phyloP scores from a whole-genome alignment of 2,888 invertebrate species.

The Geotrupes spiniger region DNA sequence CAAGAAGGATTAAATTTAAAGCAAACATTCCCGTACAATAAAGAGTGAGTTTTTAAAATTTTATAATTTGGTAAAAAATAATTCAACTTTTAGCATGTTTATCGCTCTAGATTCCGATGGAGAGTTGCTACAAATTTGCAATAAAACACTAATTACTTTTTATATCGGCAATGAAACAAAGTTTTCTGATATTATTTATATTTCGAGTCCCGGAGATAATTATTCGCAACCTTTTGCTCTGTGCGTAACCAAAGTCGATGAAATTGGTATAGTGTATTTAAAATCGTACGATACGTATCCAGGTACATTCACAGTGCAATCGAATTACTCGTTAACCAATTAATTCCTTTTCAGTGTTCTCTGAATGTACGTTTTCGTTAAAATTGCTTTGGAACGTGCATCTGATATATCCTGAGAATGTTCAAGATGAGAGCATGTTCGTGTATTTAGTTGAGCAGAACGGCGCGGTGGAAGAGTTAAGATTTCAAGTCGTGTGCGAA shows the following conservation, averaged over 20 bases:
- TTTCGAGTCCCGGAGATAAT: constrained; percentile 1
- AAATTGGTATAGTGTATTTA: too few relatives aligned
- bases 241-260: too few relatives aligned
- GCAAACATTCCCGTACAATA: constrained; percentile 19
- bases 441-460: constrained; percentile 32
- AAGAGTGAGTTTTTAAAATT: constrained; percentile 19
- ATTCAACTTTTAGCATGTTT: constrained; percentile 16
- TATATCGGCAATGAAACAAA: constrained; percentile 23
- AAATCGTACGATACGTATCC: constrained; percentile 16
- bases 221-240: constrained; percentile 19
- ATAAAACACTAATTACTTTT: constrained; percentile 29
- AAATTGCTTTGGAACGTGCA: constrained; percentile 32
- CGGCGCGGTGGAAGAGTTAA: constrained; percentile 32
- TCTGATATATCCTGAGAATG: constrained; percentile 32
- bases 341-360: constrained; percentile 15
- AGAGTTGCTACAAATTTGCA: constrained; percentile 31
- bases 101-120: constrained; percentile 31
- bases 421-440: constrained; percentile 38
- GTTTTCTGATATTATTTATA: constrained; percentile 29
- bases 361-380: constrained; percentile 36
- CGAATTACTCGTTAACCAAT: too few relatives aligned
- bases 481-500: constrained; percentile 44
- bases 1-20: constrained; percentile 12
- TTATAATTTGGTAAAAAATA: neutral
- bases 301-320: too few relatives aligned